Conservation (phyloP, 2,113 vertebrate genomes). For the Pseudopipra pipra region DNA sequence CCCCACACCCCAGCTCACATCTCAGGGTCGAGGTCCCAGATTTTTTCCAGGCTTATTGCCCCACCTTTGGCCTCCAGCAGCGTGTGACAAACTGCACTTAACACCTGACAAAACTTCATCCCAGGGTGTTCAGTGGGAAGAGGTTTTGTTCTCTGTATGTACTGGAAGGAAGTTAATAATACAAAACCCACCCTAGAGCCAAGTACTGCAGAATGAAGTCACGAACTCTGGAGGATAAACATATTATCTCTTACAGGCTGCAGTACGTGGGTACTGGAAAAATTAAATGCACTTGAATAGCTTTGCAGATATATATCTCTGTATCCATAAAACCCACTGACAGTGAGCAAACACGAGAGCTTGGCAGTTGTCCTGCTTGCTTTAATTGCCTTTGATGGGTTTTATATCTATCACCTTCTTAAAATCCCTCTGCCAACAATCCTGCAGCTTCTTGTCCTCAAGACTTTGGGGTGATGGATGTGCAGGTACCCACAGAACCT, state of each 20-base stretch:
- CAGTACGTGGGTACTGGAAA: not conserved
- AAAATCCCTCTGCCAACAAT: not conserved
- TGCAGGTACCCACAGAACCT: not conserved
- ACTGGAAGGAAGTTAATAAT: not conserved
- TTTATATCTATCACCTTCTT: not conserved
- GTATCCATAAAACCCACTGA: not conserved
- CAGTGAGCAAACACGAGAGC: not conserved
- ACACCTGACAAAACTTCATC: not conserved
- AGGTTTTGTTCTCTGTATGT: not conserved
- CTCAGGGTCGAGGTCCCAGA: not conserved
- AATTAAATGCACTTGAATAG: not conserved
- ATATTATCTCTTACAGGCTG: not conserved
- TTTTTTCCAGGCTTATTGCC: not conserved
- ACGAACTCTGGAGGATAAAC: not conserved
- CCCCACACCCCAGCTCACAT: not conserved
- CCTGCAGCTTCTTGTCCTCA: not conserved
- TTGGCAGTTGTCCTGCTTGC: not conserved
- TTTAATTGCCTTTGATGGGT: not conserved
- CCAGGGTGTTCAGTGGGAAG: not conserved
- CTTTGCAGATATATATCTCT: not conserved
- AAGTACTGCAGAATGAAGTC: not conserved
- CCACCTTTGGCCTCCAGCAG: not conserved
- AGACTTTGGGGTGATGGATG: not conserved
- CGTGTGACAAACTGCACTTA: not conserved
- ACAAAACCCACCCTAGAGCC: not conserved